Evolutionary conservation across 2,888 invertebrate genomes (phyloP), one percentile per base, ranked within the genome.

Genomic region (Calliphora vomitoria): DNA sequence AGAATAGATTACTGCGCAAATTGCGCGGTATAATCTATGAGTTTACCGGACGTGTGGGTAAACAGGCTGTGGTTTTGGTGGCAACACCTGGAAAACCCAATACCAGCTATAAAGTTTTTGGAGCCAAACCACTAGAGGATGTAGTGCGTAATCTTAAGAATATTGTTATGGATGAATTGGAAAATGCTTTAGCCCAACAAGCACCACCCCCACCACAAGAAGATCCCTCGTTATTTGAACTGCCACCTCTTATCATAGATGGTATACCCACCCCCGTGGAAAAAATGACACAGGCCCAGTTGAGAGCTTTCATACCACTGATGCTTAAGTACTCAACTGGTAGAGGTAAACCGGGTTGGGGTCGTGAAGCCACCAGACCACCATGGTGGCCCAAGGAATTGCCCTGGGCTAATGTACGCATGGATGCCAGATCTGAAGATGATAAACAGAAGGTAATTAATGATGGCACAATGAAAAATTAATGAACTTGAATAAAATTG

Each of bases 311-410:
- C 94, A 99, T 99, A 91, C 99, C 99, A 88, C 95, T 99, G 91
- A 99, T 99, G 99, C 95, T 99, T 92, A 99, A 99, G 94, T 99
- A 98, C 94, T 98, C 98, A 6, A 99, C 99, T 90, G 98, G 97
- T 92, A 95, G 99, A 90, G 99, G 99, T 88, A 99, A 99, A 94
- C 99, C 99, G 64, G 99, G 99, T 58, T 99, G 99, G 99, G 99
- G 99, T 4, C 96, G 98, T 91, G 98, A 98, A 93, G 98, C 98
- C 20, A 99, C 98, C 83, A 95, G 98, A 89, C 99, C 99, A 76
- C 97, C 97, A 8, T 99, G 99, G 99, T 99, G 99, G 99, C 99
- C 99, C 31, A 97, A 97, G 94, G 99, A 99, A 94, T 95, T 99
- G 91, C 99, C 99, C 8, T 99, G 99, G 99, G 99, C 99, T 86